Percentiles rank a stretch among this genome's conserved stretches.
These are phyloP conservation scores for Gouania willdenowi DNA, from an alignment of 2,797 vertebrate genomes.

Conservation along the genomic window DNA sequence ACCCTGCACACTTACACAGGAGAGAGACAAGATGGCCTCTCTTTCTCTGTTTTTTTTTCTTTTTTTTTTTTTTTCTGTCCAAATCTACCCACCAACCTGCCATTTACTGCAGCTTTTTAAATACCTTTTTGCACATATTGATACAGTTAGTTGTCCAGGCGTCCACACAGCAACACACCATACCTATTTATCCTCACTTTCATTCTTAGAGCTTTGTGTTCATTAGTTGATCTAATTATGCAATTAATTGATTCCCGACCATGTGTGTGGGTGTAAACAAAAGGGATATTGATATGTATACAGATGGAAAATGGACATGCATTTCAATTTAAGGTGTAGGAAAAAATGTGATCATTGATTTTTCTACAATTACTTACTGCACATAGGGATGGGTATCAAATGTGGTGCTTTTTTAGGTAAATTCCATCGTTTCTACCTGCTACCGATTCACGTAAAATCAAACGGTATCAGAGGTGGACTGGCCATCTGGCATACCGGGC, in stretches of 20 bases:
- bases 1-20: conserved; percentile 53
- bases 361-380: too few relatives aligned
- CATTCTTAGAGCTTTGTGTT: conserved; percentile 29
- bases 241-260: conserved; percentile 21
- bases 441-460: too few relatives aligned
- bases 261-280: conserved; percentile 1
- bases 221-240: conserved; percentile 47
- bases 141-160: background rate
- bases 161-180: background rate
- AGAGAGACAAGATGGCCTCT: conserved; percentile 50
- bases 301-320: background rate
- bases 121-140: conserved; percentile 15
- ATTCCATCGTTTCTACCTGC: too few relatives aligned
- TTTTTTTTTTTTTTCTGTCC: conserved; percentile 9
- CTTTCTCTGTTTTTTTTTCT: conserved; percentile 18
- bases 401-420: too few relatives aligned
- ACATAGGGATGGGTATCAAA: too few relatives aligned
- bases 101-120: too few relatives aligned
- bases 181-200: conserved; percentile 8
- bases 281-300: too few relatives aligned
- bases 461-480: too few relatives aligned
- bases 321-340: conserved; percentile 3
- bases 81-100: too few relatives aligned
- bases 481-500: too few relatives aligned
- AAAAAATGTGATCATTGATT: background rate